These are phyloP conservation scores for Leiothrix lutea DNA, from an alignment of 2,113 vertebrate genomes.

Conservation along the genomic window DNA sequence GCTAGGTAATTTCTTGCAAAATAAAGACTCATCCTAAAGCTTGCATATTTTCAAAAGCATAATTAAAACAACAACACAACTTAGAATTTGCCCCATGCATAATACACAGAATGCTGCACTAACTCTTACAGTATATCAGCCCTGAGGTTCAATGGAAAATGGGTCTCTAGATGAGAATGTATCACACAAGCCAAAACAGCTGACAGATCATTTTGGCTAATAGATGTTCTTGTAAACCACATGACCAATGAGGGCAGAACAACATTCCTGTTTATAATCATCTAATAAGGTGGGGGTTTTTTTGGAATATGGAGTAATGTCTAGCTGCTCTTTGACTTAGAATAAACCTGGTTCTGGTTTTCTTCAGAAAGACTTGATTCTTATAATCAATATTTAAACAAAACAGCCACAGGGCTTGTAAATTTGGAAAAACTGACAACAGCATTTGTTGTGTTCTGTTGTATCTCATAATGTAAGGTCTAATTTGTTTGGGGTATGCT, in stretches of 20 bases:
- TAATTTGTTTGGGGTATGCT: background rate
- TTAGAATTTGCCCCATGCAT: background rate
- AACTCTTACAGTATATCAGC: background rate
- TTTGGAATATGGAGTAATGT: background rate
- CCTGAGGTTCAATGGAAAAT: background rate
- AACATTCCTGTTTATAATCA: background rate
- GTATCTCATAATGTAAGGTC: background rate
- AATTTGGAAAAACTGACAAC: background rate
- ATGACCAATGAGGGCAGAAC: background rate
- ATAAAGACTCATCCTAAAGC: background rate
- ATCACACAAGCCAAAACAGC: background rate
- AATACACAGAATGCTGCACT: background rate
- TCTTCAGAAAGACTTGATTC: background rate
- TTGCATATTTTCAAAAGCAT: background rate
- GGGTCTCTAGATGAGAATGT: background rate
- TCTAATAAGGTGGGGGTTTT: accelerated
- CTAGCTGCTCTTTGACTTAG: background rate
- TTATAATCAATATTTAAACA: background rate
- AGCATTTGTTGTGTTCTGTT: background rate
- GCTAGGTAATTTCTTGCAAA: background rate
- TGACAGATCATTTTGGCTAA: background rate
- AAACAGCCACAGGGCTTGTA: background rate
- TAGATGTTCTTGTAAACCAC: background rate
- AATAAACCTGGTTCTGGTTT: background rate
- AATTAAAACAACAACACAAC: background rate